phyloP scores from a whole-genome alignment of 2,888 invertebrate genomes.

The Tenthredo distinguenda region DNA sequence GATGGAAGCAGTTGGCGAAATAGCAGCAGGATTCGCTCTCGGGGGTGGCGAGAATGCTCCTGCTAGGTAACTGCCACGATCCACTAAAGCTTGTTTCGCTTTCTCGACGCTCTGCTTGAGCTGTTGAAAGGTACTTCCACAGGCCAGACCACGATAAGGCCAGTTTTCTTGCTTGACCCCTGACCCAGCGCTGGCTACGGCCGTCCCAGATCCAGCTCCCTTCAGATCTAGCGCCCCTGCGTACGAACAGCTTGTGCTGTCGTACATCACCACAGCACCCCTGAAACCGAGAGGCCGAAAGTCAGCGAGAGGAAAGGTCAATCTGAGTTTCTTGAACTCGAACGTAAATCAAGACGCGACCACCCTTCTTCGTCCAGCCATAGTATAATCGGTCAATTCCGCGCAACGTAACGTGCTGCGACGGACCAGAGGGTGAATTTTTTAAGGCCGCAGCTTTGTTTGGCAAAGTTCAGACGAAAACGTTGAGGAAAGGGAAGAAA shows the following conservation, averaged over 20 bases:
- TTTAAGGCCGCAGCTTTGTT: neutral
- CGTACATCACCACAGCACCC: conserved; percentile 87
- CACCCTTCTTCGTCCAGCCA: neutral
- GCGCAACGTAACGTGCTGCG: neutral
- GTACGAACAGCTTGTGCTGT: conserved; percentile 93
- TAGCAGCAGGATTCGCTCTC: conserved; percentile 73
- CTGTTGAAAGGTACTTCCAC: conserved; percentile 93
- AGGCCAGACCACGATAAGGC: conserved; percentile 85
- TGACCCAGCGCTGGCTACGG: conserved; percentile 70
- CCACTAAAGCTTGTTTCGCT: conserved; percentile 89
- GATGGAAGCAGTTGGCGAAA: conserved; percentile 75
- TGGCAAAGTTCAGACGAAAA: neutral
- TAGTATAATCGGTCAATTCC: conserved; percentile 42
- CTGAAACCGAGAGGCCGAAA: conserved; percentile 60
- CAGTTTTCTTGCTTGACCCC: conserved; percentile 77
- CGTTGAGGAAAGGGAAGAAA: neutral
- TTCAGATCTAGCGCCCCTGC: conserved; percentile 91
- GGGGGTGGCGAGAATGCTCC: conserved; percentile 77
- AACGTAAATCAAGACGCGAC: conserved; percentile 36
- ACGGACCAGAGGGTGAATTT: conserved; percentile 22
- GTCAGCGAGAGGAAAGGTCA: conserved; percentile 17
- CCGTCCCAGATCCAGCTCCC: conserved; percentile 78
- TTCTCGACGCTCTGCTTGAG: conserved; percentile 94
- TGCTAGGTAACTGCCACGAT: conserved; percentile 74
- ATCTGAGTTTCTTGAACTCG: conserved; percentile 26